Evolutionary conservation across 2,113 vertebrate genomes (phyloP), one percentile per base, ranked within the genome.

Genomic region (Microcebus murinus): DNA sequence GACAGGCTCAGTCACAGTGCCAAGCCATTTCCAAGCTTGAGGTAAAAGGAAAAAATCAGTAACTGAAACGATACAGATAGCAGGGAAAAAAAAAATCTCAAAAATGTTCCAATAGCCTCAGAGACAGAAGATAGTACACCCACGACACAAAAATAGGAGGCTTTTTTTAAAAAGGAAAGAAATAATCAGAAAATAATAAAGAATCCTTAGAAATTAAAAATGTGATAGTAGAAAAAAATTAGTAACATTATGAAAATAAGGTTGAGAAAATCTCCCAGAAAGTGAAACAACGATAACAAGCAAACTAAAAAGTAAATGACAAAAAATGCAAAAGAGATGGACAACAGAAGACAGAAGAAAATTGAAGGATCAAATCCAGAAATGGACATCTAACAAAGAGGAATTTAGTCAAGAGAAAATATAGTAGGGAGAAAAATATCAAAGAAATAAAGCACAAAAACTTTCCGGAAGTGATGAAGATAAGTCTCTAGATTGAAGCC

Each of bases 191-290:
- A 95, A 76, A 90, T 76, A 77, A 92, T 36, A 88, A 48, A 55
- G 25, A 59, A 18, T 7, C 39, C 65, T 57, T 61, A 65, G 76
- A 91, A 91, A 91, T 91, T n/a, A 95, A 91, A 67, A 88, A 31
- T 79, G 52, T 9, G 34, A 81, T 55, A 31, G 29, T 20, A 83
- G 82, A 14, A 63, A 50, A 29, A 82, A 45, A 77, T 36, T 4
- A 10, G 50, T 52, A 57, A 93, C 42, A 55, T 70, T 61, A 87
- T 76, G 42, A 90, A 95, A 91, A 74, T 71, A 79, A 91, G 8
- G 13, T 45, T 89, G 81, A 65, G 67, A 94, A 93, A 50, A 65
- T 42, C 45, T 65, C 39, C 87, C 63, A 84, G 83, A 71, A 94
- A 65, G 21, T 31, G 13, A 17, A 55, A 71, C n/a, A 90, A 71